Conservation (phyloP, 2,797 vertebrate genomes). For the Pseudochirops corinnae region DNA sequence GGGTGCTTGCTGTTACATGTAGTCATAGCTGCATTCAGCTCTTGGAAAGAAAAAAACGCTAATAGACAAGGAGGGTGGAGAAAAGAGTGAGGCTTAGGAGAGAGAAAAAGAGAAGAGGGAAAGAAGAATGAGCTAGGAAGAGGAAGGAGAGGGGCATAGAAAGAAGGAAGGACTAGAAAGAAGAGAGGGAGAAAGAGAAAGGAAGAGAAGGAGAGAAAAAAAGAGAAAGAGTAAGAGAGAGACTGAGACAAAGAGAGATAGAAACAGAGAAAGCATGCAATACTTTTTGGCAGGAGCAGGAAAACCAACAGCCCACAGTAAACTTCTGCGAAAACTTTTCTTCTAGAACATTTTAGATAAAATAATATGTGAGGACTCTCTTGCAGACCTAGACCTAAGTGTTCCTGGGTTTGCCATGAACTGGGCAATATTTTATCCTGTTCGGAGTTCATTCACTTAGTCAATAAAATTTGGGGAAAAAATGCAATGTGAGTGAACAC, state of each 20-base stretch:
- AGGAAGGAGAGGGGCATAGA: neutral
- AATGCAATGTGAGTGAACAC: neutral
- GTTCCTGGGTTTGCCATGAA: neutral
- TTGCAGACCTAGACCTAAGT: neutral
- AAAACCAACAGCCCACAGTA: neutral
- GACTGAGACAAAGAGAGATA: neutral
- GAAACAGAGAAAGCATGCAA: neutral
- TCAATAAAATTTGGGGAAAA: neutral
- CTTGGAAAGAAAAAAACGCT: neutral
- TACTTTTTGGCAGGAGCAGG: neutral
- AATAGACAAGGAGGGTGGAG: neutral
- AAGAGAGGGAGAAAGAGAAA: neutral
- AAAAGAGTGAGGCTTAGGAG: neutral
- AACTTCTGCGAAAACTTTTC: neutral
- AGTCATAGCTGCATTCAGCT: neutral
- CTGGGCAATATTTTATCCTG: neutral
- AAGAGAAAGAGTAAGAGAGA: neutral
- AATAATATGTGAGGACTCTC: neutral
- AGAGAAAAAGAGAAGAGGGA: neutral
- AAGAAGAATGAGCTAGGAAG: neutral
- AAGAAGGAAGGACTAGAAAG: neutral
- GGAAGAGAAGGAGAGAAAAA: neutral
- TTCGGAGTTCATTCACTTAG: neutral
- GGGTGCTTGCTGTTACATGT: too few relatives aligned
- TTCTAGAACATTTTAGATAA: neutral